Base-by-base conservation (phyloP, 2,797 vertebrate species). In the Oryzias sinensis region DNA sequence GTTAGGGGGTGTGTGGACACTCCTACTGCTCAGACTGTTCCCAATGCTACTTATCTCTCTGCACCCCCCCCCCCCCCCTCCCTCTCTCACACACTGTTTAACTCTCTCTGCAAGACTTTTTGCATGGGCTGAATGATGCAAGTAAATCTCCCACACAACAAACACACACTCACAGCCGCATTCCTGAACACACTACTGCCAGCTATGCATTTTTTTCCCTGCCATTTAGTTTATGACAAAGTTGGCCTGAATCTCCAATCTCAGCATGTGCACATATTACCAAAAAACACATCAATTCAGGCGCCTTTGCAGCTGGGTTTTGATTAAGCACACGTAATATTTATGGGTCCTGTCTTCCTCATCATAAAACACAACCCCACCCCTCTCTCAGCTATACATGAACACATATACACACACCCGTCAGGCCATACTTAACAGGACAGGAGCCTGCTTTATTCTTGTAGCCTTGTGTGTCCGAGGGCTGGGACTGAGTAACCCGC, bases 361-460 rank as follows among this genome's bases (percentile, higher is more conserved):
- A 71, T 79, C 37, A 18, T 93, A 87, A 92, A 91, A 86, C 77
- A 89, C 61, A 79, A 54, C 65, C 46, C 49, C 47, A 5, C 44
- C 51, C 24, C 53, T 44, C 33, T 57, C 49, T 47, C 74, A 92
- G 90, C 86, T 77, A 59, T 45, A 53, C 65, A 54, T 50, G 42
- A 56, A 46, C 52, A 29, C 57, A 53, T 53, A 40, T 50, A 60
- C 54, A 68, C 67, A 65, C 68, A 64, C 63, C 14, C 56, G 68
- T 74, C 77, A 76, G 73, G 20, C 70, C 49, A 55, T 43, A 46
- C 33, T 74, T 82, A 77, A 83, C 83, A 84, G 83, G 85, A 84
- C 29, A 89, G 82, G 63, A 76, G 71, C 74, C 79, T 84, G 83
- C 63, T 68, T 91, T 90, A 91, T 92, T 92, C 89, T 92, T 83